phyloP scores from a whole-genome alignment of 2,888 invertebrate genomes.

The Steinernema carpocapsae region DNA sequence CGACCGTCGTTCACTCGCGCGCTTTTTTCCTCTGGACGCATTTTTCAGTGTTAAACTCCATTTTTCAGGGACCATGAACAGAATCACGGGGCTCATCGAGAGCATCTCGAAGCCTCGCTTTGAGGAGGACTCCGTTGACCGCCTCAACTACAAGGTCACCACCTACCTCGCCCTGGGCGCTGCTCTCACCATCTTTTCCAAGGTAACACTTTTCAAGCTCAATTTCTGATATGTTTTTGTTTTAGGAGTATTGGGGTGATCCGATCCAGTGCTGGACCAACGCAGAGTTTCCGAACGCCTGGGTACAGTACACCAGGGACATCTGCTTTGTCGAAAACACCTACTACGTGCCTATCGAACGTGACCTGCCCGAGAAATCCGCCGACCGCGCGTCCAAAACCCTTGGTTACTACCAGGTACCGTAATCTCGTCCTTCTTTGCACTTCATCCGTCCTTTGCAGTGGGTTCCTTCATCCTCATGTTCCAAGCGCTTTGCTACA shows the following conservation, averaged over 20 bases:
- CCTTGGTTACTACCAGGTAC: constrained; percentile 63
- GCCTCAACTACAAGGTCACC: constrained; percentile 71
- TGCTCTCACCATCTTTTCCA: constrained; percentile 70
- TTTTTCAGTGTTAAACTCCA: neutral
- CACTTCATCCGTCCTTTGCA: constrained; percentile 37
- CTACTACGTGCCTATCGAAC: constrained; percentile 41
- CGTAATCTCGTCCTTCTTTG: neutral
- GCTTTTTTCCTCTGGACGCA: neutral
- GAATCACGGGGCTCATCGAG: neutral
- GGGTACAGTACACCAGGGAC: constrained; percentile 50
- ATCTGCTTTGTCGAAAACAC: constrained; percentile 42
- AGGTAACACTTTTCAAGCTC: constrained; percentile 63
- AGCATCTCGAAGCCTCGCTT: constrained; percentile 41
- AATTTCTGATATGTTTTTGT: no score
- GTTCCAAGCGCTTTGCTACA: constrained; percentile 49
- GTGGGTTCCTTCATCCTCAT: constrained; percentile 58
- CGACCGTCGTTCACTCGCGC: neutral
- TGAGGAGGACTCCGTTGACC: constrained; percentile 71
- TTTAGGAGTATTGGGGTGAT: constrained; percentile 43
- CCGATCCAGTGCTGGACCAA: constrained; percentile 49
- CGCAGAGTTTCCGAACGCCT: constrained; percentile 42
- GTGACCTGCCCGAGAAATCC: constrained; percentile 47
- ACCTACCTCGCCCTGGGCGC: constrained; percentile 70
- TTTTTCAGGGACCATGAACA: constrained; percentile 8
- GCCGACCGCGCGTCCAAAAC: constrained; percentile 50